Evolutionary conservation across 1,140 invertebrate species (phyloP), one percentile per base, ranked within the genome.

Genomic region (Eupristina koningsbergeri): DNA sequence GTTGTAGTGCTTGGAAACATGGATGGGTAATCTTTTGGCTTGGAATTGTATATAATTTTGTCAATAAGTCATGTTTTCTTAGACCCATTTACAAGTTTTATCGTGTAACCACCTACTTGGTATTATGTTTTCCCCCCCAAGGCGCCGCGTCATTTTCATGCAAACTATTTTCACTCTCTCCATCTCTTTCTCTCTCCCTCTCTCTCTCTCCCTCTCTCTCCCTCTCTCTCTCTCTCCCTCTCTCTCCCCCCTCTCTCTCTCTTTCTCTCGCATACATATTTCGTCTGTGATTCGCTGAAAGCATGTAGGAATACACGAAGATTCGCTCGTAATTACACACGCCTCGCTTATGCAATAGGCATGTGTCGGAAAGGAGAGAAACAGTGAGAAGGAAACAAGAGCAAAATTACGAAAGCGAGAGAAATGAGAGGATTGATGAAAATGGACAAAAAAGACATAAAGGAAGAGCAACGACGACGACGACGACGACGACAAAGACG

Each of bases 61-160:
- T 74, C 26, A 74, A 50, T 74, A 74, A 50, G 73, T 50, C 29
- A 74, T 7, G 45, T 74, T 74, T 19, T n/a, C 5, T 1, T 74
- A 50, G 39, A 31, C 45, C 0, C 50, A 34, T 50, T 6, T 45
- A 53, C n/a, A 47, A 47, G n/a, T 53, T 47, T 75, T 75, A 50
- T 74, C 71, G 41, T 47, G 3, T 29, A 53, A 75, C 73, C 29
- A 75, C 47, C 15, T 53, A 75, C 1, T 75, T 36, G 34, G 64
- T 39, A n/a, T 1, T 71, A 75, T 19, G 19, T 22, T 76, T 22
- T 50, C 9, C 22, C 47, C 53, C 17, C 17, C 31, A 58, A 1
- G n/a, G n/a, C 5, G 39, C 58, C 34, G 45, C 53, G 58, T 61
- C 73, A 53, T 47, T 75, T 75, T 58, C 73, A 19, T 8, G 45